These are phyloP conservation scores for Oasisia sp. DNA, from an alignment of 2,888 invertebrate genomes.

Conservation along the genomic window DNA sequence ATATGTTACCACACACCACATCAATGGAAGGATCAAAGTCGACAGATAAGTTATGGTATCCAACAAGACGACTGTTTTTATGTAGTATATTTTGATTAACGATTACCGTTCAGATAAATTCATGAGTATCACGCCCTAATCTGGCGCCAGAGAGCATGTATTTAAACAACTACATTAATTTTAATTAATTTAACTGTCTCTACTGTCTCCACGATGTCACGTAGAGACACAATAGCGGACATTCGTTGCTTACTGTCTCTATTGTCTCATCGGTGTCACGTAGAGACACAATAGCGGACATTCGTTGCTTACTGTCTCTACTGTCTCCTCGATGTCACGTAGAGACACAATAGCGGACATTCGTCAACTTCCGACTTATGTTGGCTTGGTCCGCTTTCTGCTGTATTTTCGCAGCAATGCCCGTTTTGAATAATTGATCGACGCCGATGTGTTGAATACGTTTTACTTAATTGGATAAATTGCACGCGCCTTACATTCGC, in stretches of 20 bases:
- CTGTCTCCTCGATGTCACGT: too few relatives aligned
- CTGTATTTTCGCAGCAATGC: neutral
- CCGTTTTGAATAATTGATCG: neutral
- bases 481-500: neutral
- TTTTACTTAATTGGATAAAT: constrained; percentile 17
- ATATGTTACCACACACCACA: neutral
- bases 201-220: too few relatives aligned
- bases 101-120: neutral
- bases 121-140: neutral
- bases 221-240: too few relatives aligned
- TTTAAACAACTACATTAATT: neutral
- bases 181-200: too few relatives aligned
- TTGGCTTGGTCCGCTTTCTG: neutral
- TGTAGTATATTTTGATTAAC: neutral
- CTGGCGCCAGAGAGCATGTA: neutral
- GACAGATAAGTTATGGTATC: neutral
- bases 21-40: neutral
- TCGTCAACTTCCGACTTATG: neutral
- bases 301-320: too few relatives aligned
- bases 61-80: neutral
- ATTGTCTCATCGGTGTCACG: too few relatives aligned
- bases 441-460: neutral
- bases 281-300: too few relatives aligned
- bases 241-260: neutral
- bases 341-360: neutral